Evolutionary conservation across 2,888 invertebrate species (phyloP), one percentile per base, ranked within the genome.

Genomic region (Tachystola acroxantha): DNA sequence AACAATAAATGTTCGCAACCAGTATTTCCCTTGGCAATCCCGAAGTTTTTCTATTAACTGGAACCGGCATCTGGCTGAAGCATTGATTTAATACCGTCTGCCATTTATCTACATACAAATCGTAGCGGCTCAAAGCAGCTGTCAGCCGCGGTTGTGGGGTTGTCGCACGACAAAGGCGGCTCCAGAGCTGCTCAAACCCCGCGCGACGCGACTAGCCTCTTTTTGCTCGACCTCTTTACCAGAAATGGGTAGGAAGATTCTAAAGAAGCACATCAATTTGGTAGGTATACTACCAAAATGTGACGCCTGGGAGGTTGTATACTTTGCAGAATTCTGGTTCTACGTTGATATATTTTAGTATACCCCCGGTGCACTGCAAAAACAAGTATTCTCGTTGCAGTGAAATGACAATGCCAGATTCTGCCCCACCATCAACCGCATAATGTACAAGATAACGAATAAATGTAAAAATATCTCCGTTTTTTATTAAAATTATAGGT

Each of bases 71-170:
- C 45, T 45, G 46, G 36, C 49, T 50, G 45, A 38, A 39, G 44
- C 59, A 61, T 63, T 59, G 53, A 65, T 64, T 64, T 60, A 57
- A 56, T 53, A 46, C 51, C 53, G 48, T 46, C 55, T 53, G 58
- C 59, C 35, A 35, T 35, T 67, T 68, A 70, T 72, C 68, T 66
- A 61, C 68, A 66, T 64, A 64, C 61, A 69, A 68, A 71, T 72
- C 63, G 50, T 57, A 57, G 50, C 45, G 54, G 47, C 34, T 48
- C 37, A 43, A 51, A 60, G 59, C 43, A 51, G 43, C 57, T 63
- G 64, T 65, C 67, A 58, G 46, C 39, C 40, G 54, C 57, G 58
- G 53, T 57, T 50, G 54, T 63, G 60, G 48, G 47, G 54, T 50
- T 55, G 62, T 55, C 54, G 45, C 30, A 33, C 53, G 49, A 65